Evolutionary conservation across 1,140 invertebrate genomes (phyloP).

Genomic region (Ceratina japonica): DNA sequence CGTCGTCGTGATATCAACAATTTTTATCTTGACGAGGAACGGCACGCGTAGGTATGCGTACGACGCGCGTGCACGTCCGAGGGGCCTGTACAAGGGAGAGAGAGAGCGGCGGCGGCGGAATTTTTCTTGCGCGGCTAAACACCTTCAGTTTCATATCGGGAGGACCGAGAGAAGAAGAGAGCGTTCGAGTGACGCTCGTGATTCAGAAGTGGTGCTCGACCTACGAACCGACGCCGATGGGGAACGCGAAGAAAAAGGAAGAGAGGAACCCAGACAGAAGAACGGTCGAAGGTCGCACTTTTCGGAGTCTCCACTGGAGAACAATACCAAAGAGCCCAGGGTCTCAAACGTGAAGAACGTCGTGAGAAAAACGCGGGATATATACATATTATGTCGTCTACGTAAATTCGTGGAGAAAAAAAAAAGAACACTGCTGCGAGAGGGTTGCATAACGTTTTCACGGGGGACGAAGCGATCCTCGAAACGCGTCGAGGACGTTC

Average conservation of each 20-base stretch:
- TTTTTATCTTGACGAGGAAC: background rate
- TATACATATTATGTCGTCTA: background rate
- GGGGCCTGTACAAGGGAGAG: background rate
- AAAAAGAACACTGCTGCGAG: too few relatives aligned
- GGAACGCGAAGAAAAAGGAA: conserved; percentile 7
- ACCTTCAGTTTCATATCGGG: conserved; percentile 48
- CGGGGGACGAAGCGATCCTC: conserved; percentile 22
- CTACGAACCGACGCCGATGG: conserved; percentile 38
- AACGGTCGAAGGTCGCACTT: conserved; percentile 46
- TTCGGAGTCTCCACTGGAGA: conserved; percentile 67
- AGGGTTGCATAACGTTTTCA: conserved; percentile 2
- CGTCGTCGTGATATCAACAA: conserved; percentile 21
- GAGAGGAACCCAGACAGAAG: conserved; percentile 22
- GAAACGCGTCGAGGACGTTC: background rate
- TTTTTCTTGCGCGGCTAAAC: conserved; percentile 34
- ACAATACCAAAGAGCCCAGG: conserved; percentile 76
- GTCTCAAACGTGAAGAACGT: conserved; percentile 63
- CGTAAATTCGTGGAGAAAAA: background rate
- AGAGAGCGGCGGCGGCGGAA: conserved; percentile 17
- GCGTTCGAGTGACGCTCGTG: conserved; percentile 50
- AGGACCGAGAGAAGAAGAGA: conserved; percentile 11
- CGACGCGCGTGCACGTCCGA: conserved; percentile 2
- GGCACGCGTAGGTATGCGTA: background rate
- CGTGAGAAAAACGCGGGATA: conserved; percentile 16
- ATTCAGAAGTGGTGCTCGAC: conserved; percentile 59